These are phyloP conservation scores for Arctia plantaginis DNA, from an alignment of 2,888 invertebrate species.

Conservation along the genomic window DNA sequence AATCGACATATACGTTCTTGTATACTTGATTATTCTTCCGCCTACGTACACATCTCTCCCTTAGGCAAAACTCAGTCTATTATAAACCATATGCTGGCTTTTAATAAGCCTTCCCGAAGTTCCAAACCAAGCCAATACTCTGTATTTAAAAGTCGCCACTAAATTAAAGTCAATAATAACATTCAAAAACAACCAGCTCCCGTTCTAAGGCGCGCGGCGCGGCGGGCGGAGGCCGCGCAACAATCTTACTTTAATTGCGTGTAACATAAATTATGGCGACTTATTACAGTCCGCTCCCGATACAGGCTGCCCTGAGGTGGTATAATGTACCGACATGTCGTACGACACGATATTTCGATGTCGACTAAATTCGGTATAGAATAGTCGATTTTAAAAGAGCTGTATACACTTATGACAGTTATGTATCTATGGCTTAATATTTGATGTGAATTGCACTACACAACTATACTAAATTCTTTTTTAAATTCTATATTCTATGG, in stretches of 20 bases:
- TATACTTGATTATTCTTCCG: not conserved
- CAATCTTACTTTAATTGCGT: constrained; percentile 86
- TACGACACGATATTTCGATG: constrained; percentile 37
- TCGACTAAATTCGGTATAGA: not conserved
- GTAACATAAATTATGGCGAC: constrained; percentile 84
- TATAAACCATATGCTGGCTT: not conserved
- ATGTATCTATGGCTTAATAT: too few relatives aligned
- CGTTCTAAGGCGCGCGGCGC: constrained; percentile 50
- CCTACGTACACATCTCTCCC: not conserved
- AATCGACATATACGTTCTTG: too few relatives aligned
- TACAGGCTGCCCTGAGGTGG: constrained; percentile 71
- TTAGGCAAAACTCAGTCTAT: not conserved
- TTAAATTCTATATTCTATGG: not conserved
- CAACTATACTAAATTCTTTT: not conserved
- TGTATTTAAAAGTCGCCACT: constrained; percentile 34
- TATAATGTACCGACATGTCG: constrained; percentile 62
- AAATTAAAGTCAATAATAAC: constrained; percentile 50
- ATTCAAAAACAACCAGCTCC: constrained; percentile 56
- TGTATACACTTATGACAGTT: not conserved
- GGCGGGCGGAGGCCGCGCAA: constrained; percentile 66
- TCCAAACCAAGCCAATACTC: constrained; percentile 26
- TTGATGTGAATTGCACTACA: not conserved
- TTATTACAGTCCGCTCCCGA: constrained; percentile 84
- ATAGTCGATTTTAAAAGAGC: not conserved
- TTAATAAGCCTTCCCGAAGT: constrained; percentile 2